These are phyloP conservation scores for Mycetomoellerius zeteki DNA, from an alignment of 1,140 invertebrate species.

Conservation along the genomic window DNA sequence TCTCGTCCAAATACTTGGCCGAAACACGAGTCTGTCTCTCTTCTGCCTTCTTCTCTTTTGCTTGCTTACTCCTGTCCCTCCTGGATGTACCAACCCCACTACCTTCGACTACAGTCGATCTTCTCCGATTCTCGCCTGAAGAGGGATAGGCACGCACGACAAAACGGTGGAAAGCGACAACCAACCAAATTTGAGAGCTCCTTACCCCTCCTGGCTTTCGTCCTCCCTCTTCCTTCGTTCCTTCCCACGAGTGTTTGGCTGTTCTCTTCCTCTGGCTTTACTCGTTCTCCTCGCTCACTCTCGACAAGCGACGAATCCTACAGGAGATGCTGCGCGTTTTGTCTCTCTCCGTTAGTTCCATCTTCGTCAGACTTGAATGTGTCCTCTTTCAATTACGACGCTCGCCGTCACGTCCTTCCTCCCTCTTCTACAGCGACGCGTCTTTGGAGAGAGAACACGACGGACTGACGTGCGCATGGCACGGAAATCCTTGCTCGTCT, in stretches of 20 bases:
- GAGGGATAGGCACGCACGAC: conserved; percentile 54
- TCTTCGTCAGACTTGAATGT: conserved; percentile 25
- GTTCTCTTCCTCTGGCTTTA: conserved; percentile 25
- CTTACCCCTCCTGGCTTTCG: conserved; percentile 75
- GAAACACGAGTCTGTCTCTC: conserved; percentile 23
- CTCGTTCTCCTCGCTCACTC: conserved; percentile 14
- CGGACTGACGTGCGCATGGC: conserved; percentile 67
- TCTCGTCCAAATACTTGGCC: conserved; percentile 50
- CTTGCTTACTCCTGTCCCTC: conserved; percentile 28
- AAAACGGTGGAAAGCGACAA: conserved; percentile 72
- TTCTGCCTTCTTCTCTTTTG: conserved; percentile 41
- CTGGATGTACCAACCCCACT: conserved; percentile 33
- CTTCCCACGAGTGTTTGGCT: conserved; percentile 36
- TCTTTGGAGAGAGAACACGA: conserved; percentile 48
- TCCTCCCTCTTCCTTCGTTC: conserved; percentile 24
- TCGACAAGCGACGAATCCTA: conserved; percentile 70
- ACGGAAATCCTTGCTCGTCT: conserved; percentile 72
- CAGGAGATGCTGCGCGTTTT: conserved; percentile 60
- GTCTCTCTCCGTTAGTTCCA: conserved; percentile 57
- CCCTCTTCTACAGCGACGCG: conserved; percentile 42
- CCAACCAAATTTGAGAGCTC: conserved; percentile 86
- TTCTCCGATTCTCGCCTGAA: conserved; percentile 58
- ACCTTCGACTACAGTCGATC: conserved; percentile 49
- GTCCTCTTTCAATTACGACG: conserved; percentile 55
- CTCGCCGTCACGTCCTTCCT: conserved; percentile 51